Evolutionary conservation across 2,888 invertebrate species (phyloP).

Genomic region (Seira musarum): DNA sequence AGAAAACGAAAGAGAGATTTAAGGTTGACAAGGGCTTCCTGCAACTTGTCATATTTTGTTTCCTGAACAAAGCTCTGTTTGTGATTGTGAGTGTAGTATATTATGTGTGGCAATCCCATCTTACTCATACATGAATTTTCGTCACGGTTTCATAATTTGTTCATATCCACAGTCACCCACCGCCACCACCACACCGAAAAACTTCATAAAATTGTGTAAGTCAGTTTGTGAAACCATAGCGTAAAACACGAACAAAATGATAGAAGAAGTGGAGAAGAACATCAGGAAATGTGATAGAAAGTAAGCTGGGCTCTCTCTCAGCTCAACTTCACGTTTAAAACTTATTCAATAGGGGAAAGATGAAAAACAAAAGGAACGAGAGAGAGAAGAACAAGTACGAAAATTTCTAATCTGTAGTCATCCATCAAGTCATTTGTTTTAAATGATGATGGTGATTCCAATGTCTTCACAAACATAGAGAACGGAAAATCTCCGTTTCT

Average conservation of each 20-base stretch:
- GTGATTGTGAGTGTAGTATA: not conserved
- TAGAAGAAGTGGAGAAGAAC: slow-evolving; percentile 4
- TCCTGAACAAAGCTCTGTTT: slow-evolving; percentile 16
- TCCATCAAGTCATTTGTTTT: slow-evolving; percentile 64
- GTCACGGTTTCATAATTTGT: slow-evolving; percentile 49
- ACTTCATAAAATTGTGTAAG: slow-evolving; percentile 39
- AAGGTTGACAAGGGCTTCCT: slow-evolving; percentile 63
- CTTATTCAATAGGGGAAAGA: slow-evolving; percentile 26
- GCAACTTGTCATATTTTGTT: slow-evolving; percentile 61
- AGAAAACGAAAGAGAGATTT: slow-evolving; percentile 56
- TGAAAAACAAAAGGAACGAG: slow-evolving; percentile 48
- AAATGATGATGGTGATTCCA: slow-evolving; percentile 61
- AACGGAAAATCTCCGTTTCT: slow-evolving; percentile 58
- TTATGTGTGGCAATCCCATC: not conserved
- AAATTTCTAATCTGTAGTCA: slow-evolving; percentile 64
- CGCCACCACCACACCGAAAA: slow-evolving; percentile 21
- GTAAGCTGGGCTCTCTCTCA: slow-evolving; percentile 22
- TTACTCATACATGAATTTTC: slow-evolving; percentile 19
- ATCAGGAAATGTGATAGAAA: slow-evolving; percentile 49
- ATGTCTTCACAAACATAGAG: slow-evolving; percentile 49
- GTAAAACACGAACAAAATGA: slow-evolving; percentile 22
- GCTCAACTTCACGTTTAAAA: too few relatives aligned
- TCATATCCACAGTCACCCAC: slow-evolving; percentile 16
- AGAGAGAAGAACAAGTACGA: slow-evolving; percentile 50
- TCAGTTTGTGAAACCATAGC: slow-evolving; percentile 35